Conservation (phyloP, 1,140 invertebrate species). For the Brachionus rotundiformis region DNA sequence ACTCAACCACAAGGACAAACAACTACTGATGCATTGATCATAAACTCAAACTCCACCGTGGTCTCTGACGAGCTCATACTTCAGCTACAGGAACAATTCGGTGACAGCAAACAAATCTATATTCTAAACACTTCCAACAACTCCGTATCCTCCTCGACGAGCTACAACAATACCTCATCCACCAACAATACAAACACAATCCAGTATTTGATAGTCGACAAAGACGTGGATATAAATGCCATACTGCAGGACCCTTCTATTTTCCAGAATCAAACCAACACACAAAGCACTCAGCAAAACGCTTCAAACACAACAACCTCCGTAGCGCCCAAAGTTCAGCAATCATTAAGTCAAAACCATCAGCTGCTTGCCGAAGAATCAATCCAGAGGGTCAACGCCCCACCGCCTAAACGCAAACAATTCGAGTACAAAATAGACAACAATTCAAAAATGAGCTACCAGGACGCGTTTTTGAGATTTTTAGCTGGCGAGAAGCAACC, state of each 20-base stretch:
- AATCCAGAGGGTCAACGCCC: slow-evolving; percentile 30
- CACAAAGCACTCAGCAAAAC: background rate
- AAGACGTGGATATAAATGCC: slow-evolving; percentile 50
- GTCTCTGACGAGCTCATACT: slow-evolving; percentile 41
- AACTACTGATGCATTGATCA: slow-evolving; percentile 42
- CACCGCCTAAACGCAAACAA: slow-evolving; percentile 51
- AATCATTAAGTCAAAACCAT: background rate
- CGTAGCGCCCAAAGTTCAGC: background rate
- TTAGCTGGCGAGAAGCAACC: slow-evolving; percentile 50
- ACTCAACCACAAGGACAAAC: background rate
- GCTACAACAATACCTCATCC: background rate
- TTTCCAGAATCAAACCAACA: background rate
- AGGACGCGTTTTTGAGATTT: slow-evolving; percentile 45
- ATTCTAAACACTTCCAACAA: slow-evolving; percentile 46
- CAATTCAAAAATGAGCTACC: slow-evolving; percentile 19
- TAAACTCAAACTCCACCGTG: slow-evolving; percentile 44
- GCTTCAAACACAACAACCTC: background rate
- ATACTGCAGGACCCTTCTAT: slow-evolving; percentile 24
- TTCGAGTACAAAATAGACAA: slow-evolving; percentile 19
- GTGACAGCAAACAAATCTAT: slow-evolving; percentile 50
- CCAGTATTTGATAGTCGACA: slow-evolving; percentile 49
- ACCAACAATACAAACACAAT: slow-evolving; percentile 35
- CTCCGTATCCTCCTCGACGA: slow-evolving; percentile 6
- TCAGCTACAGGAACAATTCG: slow-evolving; percentile 45
- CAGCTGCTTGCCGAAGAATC: slow-evolving; percentile 49